A percentile compares a stretch with the other conserved stretches of the same genome.
Evolutionary conservation across 2,888 invertebrate species (phyloP).

Genomic region (Cephus nigrinus): DNA sequence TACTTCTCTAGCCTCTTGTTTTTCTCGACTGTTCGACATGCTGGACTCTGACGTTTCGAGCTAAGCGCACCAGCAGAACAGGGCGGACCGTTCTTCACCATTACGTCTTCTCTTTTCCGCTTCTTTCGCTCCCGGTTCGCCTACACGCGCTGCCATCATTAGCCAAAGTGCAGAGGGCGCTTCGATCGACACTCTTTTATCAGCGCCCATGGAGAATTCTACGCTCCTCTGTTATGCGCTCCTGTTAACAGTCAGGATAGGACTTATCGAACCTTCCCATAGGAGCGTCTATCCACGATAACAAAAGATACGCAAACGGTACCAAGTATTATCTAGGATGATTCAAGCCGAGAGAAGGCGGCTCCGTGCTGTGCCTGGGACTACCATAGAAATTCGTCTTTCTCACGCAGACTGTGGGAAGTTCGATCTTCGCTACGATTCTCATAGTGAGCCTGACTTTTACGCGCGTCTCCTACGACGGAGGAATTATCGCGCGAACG

Average conservation of each 20-base stretch:
- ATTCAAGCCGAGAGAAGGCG: conserved; percentile 12
- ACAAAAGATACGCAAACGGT: not conserved
- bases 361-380: conserved; percentile 26
- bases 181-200: not conserved
- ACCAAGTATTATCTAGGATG: not conserved
- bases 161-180: not conserved
- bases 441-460: not conserved
- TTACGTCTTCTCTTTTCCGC: not conserved
- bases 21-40: not conserved
- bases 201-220: too few species aligned
- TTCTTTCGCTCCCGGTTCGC: not conserved
- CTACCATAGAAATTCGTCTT: conserved; percentile 38
- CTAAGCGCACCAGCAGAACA: not conserved
- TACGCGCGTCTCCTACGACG: not conserved
- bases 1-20: not conserved
- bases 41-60: not conserved
- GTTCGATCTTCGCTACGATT: conserved; percentile 28
- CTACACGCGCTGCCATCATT: not conserved
- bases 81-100: not conserved
- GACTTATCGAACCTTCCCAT: not conserved
- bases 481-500: not conserved
- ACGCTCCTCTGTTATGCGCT: not conserved
- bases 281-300: not conserved
- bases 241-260: not conserved
- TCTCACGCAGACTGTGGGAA: conserved; percentile 44